Conservation (phyloP, 2,888 invertebrate species). For the Lamellibrachia columna region DNA sequence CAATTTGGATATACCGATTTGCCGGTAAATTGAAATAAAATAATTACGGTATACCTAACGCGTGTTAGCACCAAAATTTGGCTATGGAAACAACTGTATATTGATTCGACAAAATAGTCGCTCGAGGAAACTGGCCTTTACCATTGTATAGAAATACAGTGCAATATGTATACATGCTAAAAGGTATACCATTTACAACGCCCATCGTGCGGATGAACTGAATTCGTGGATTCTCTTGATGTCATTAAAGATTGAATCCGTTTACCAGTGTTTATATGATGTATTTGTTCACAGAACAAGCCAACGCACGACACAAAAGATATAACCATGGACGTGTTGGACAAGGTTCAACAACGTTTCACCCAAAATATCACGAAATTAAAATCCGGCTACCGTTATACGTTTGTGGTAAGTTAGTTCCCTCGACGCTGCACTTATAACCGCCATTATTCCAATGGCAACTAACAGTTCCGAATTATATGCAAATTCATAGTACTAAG, state of each 20-base stretch:
- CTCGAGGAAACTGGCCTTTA: too few species aligned
- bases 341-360: background rate
- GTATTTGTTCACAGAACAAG: background rate
- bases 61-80: too few species aligned
- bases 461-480: background rate
- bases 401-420: background rate
- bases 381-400: background rate
- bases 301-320: background rate
- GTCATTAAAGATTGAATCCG: background rate
- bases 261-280: background rate
- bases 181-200: too few species aligned
- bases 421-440: background rate
- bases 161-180: too few species aligned
- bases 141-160: too few species aligned
- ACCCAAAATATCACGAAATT: background rate
- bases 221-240: too few species aligned
- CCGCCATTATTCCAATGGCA: background rate
- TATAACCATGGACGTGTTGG: background rate
- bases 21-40: too few species aligned
- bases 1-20: too few species aligned
- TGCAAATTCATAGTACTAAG: background rate
- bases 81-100: too few species aligned
- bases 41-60: too few species aligned
- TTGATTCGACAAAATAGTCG: too few species aligned
- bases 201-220: too few species aligned